phyloP scores from a whole-genome alignment of 2,888 invertebrate species.

The Lithodes maja region DNA sequence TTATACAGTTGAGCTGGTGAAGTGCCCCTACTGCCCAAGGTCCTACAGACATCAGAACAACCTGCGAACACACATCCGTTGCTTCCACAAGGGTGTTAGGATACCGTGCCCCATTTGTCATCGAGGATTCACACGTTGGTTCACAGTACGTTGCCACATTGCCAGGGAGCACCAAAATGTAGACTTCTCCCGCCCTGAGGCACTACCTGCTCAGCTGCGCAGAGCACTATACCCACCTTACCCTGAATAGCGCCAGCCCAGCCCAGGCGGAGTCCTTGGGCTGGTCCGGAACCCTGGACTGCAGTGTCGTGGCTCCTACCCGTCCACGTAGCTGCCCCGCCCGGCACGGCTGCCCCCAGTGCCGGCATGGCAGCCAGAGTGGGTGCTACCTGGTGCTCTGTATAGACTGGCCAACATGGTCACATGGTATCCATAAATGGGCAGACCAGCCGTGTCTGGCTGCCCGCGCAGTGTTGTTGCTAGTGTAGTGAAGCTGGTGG shows the following conservation, averaged over 20 bases:
- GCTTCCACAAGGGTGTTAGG: conserved; percentile 70
- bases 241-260: conserved; percentile 57
- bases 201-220: conserved; percentile 67
- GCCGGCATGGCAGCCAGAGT: conserved; percentile 51
- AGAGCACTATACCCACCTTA: conserved; percentile 67
- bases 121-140: conserved; percentile 70
- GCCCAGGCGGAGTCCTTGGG: conserved; percentile 33
- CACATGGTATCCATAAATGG: conserved; percentile 48
- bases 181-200: conserved; percentile 66
- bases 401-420: conserved; percentile 41
- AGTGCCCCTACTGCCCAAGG: conserved; percentile 69
- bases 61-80: conserved; percentile 70
- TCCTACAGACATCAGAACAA: conserved; percentile 70
- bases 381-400: conserved; percentile 66
- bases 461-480: conserved; percentile 57
- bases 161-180: conserved; percentile 70
- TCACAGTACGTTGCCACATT: conserved; percentile 70
- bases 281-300: conserved; percentile 29
- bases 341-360: conserved; percentile 9
- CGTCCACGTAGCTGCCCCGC: conserved; percentile 56
- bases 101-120: conserved; percentile 70
- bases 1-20: conserved; percentile 67
- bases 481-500: conserved; percentile 62
- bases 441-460: conserved; percentile 40
- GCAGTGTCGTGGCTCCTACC: conserved; percentile 48